Conservation (phyloP, 2,888 invertebrate genomes). For the Meliscaeva auricollis region DNA sequence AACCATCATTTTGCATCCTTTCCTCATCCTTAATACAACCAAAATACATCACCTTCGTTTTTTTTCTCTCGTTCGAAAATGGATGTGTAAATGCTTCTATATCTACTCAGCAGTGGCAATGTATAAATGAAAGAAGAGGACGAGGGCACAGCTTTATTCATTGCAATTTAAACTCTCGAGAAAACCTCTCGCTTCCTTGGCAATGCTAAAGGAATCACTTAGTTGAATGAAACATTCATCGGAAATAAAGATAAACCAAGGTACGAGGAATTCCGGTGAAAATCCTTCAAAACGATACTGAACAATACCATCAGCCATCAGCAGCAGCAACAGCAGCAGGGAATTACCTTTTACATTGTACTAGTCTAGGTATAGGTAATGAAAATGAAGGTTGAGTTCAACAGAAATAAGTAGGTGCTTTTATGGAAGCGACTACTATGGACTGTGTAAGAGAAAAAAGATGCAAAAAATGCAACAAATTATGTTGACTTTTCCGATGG, state of each 20-base stretch:
- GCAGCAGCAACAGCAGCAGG: conserved; percentile 11
- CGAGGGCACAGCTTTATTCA: no score
- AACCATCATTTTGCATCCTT: no score
- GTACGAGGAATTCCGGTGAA: conserved; percentile 52
- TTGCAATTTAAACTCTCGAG: no score
- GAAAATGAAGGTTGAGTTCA: conserved; percentile 12
- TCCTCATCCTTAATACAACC: no score
- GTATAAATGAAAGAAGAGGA: no score
- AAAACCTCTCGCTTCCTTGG: no score
- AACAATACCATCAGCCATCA: conserved; percentile 47
- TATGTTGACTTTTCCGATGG: conserved; percentile 17
- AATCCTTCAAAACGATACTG: conserved; percentile 35
- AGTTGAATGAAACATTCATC: conserved; percentile 57
- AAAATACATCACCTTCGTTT: neutral
- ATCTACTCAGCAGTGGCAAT: no score
- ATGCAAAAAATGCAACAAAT: conserved; percentile 32
- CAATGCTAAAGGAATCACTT: conserved; percentile 33
- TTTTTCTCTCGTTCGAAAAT: neutral
- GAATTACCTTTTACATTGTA: conserved; percentile 2
- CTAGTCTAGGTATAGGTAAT: neutral
- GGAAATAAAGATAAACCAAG: conserved; percentile 63
- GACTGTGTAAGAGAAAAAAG: neutral
- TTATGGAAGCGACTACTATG: neutral
- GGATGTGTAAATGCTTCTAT: neutral
- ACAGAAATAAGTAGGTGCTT: conserved; percentile 17